Conservation (phyloP, 2,797 vertebrate genomes). For the Ceyx erithaca region DNA sequence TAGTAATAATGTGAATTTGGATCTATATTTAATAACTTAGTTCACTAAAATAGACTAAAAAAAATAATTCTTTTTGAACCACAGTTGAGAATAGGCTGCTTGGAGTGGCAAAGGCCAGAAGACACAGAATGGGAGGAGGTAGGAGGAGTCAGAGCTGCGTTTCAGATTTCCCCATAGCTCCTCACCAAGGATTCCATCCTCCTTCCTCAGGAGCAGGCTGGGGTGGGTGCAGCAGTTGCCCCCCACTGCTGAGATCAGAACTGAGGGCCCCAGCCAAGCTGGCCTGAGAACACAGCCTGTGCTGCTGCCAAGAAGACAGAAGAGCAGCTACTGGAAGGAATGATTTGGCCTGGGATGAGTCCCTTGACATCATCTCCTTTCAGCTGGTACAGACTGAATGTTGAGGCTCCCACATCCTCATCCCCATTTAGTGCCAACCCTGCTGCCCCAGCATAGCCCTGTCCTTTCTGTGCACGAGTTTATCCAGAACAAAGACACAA, state of each 20-base stretch:
- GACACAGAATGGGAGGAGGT: background rate
- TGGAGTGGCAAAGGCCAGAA: background rate
- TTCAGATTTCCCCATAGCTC: background rate
- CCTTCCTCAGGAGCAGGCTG: background rate
- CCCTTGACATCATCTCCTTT: background rate
- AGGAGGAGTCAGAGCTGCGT: background rate
- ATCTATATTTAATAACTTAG: background rate
- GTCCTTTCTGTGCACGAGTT: background rate
- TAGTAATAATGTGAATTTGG: fast-evolving
- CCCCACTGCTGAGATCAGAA: background rate
- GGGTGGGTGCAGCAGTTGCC: fast-evolving
- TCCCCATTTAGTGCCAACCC: too few relatives aligned
- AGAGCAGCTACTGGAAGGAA: background rate
- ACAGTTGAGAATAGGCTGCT: background rate
- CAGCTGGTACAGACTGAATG: background rate
- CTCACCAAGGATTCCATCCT: background rate
- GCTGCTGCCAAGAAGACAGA: background rate
- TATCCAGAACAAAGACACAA: background rate
- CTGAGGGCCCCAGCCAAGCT: background rate
- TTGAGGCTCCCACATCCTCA: background rate
- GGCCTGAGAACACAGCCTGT: background rate
- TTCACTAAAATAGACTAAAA: background rate
- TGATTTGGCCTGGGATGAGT: background rate
- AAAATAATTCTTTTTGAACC: background rate
- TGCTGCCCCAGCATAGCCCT: background rate